Base-by-base conservation (phyloP, 2,797 vertebrate genomes). In the Agapornis canus region DNA sequence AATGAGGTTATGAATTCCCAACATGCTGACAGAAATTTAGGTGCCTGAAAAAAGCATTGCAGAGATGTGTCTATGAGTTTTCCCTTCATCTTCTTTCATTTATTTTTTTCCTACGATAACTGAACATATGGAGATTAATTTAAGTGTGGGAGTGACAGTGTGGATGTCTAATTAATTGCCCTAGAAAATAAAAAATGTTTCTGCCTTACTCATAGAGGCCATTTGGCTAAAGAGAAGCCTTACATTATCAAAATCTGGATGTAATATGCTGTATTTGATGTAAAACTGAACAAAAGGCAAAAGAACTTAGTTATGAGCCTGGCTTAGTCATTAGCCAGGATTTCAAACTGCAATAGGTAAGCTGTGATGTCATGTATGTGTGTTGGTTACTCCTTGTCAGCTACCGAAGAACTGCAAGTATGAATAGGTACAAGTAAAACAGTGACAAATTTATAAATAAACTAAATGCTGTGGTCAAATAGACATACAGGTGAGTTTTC, bases 111-210 rank as follows among this genome's bases (percentile, higher is more conserved):
- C 23, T 68, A 29, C 89, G 85, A 88, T 92, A 93, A 95, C 39
- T 77, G 94, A 97, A 92, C 94, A 96, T 96, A 97, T 82, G 92
- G 95, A 95, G 72, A 94, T 90, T 95, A 96, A 79, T 94, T 94
- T 94, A 79, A 96, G 85, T 77, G 95, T 97, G 49, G 92, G 95
- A 96, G 94, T 95, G 45, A 94, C 89, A 89, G 32, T 94, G 82
- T 95, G 71, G 86, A 93, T 93, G 69, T 80, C 78, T 94, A 94
- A 94, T 94, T 95, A 95, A 97, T 93, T 90, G 57, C 70, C 49
- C 88, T 80, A 92, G 84, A 96, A 97, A 95, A 94, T 90, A 88
- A 90, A 94, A 93, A 91, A 93, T 63, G 45, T 91, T 96, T 92
- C 92, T 95, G 61, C 22, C 59, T 95, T 95, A 96, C 39, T 92